Percentiles rank a stretch among this genome's conserved stretches.
Conservation (phyloP, 2,888 invertebrate genomes). For the Epistrophe eligans region DNA sequence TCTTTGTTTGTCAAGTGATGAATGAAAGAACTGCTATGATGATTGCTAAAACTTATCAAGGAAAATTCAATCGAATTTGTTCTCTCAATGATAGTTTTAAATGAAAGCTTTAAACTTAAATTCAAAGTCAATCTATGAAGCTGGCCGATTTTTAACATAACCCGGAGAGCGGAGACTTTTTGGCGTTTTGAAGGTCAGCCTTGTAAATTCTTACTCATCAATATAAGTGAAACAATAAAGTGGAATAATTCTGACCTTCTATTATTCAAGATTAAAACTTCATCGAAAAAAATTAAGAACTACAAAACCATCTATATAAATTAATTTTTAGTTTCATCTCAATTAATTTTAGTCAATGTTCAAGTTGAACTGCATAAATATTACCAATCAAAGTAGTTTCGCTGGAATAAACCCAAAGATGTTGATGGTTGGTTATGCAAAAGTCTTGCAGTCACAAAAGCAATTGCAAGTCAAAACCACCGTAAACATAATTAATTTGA, state of each 20-base stretch:
- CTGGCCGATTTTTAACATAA: no score
- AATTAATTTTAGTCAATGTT: conserved; percentile 18
- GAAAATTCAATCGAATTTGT: no score
- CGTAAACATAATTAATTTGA: conserved; percentile 35
- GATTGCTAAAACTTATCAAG: no score
- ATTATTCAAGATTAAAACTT: background rate
- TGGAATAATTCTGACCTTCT: background rate
- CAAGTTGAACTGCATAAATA: conserved; percentile 14
- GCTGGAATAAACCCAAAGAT: background rate
- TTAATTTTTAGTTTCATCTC: conserved; percentile 5
- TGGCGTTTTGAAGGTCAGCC: no score
- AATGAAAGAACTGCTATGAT: no score
- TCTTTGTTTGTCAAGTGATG: no score
- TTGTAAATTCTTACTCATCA: no score
- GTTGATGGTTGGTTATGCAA: conserved; percentile 29
- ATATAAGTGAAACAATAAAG: no score
- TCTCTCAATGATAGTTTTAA: no score
- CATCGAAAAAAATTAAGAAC: background rate
- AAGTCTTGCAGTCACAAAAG: background rate
- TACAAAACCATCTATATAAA: background rate
- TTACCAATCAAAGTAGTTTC: conserved; percentile 15
- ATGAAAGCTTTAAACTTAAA: no score
- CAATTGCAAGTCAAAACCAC: conserved; percentile 20
- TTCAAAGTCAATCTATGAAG: no score
- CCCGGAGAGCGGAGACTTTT: no score